Evolutionary conservation across 2,113 vertebrate genomes (phyloP), one percentile per base, ranked within the genome.

Genomic region (Tragulus kanchil): DNA sequence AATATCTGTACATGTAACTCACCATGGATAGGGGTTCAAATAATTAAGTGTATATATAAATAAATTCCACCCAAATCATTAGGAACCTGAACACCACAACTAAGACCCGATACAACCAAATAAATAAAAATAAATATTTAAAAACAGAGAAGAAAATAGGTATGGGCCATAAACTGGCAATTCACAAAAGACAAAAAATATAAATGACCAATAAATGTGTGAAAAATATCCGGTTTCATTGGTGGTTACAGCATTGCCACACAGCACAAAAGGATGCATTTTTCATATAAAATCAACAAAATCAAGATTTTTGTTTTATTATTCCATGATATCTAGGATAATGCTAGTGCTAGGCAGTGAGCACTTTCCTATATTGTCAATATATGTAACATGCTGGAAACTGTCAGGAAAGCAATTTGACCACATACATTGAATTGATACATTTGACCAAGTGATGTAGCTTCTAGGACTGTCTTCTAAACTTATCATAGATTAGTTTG

Each of bases 11-110:
- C 3, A 19, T 91, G 67, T 90, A 95, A 58, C 67, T 1, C 59
- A 45, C 88, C 56, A 79, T 65, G 48, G 48, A 56, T n/a, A 79
- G 26, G 13, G 52, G 16, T 75, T 28, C 86, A 23, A 79, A 90
- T 90, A 90, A 86, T 42, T 90, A 36, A 81, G 15, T 71, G 48
- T 59, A 71, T 3, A 56, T 90, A 52, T 90, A 87, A 88, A 71
- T 50, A 36, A 36, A 36, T 36, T 36, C 36, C 45, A 8, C 52
- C 31, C 1, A 62, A 58, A 78, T 62, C 69, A 71, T 59, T 58
- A 87, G 42, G 64, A 91, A 94, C 36, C 36, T 36, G 36, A 36
- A 36, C 36, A 36, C 36, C 36, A 36, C 36, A 36, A 36, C 36
- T 36, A 36, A 36, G 36, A 36, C 36, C 36, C 36, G 36, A 36